These are phyloP conservation scores for Crocidura indochinensis DNA, from an alignment of 2,797 vertebrate species.

Conservation along the genomic window DNA sequence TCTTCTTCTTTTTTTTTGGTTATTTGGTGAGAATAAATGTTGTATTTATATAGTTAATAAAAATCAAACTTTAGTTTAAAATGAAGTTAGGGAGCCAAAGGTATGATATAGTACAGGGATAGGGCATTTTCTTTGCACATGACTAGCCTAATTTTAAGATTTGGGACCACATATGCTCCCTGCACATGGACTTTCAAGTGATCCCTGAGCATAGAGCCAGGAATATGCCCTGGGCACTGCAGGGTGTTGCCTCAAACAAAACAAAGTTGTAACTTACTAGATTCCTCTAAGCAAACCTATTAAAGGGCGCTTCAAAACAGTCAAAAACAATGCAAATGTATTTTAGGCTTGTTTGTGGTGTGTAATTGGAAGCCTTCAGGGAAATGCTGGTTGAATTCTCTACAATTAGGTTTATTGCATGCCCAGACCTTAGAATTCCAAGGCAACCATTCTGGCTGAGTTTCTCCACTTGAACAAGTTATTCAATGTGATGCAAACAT, in stretches of 20 bases:
- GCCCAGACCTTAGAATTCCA: conserved; percentile 9
- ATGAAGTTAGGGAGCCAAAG: conserved; percentile 22
- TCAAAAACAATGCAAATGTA: neutral
- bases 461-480: neutral
- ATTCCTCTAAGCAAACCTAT: neutral
- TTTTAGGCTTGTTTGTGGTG: neutral
- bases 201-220: too few relatives aligned
- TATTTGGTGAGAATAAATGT: neutral
- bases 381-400: conserved; percentile 2
- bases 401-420: neutral
- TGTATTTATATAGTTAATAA: conserved; percentile 7
- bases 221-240: too few relatives aligned
- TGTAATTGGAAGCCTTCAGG: conserved; percentile 16
- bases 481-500: neutral
- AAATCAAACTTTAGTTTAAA: conserved; percentile 63
- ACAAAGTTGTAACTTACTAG: conserved; percentile 39
- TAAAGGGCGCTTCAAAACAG: conserved; percentile 25
- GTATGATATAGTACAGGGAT: too few relatives aligned
- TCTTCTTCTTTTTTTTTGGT: neutral
- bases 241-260: too few relatives aligned
- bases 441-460: neutral
- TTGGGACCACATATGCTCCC: too few relatives aligned
- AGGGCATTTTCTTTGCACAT: too few relatives aligned
- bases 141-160: too few relatives aligned
- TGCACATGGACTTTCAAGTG: too few relatives aligned